Base-by-base conservation (phyloP, 2,113 vertebrate species). In the Brevimyrus niger region DNA sequence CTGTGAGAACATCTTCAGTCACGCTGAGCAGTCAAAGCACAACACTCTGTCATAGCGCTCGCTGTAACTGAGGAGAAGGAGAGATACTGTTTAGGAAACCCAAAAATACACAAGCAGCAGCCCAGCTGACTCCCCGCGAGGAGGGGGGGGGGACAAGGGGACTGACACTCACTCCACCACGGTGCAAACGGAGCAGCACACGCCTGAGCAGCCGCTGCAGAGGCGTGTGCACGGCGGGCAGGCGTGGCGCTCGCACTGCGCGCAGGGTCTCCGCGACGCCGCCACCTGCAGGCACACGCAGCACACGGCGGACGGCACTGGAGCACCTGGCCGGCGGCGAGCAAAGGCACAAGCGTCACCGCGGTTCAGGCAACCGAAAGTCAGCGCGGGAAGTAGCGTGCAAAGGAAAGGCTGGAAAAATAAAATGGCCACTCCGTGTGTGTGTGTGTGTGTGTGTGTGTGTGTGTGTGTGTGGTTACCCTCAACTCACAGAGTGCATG, bases 161-260 rank as follows among this genome's bases (percentile, higher is more conserved):
- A 11, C n/a, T 44, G 50, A 73, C 42, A 93, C 94, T 94, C 91
- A 96, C 96, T 96, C 96, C 44, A 93, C 93, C 42, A 94, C 88
- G 3, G 95, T 93, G 92, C 96, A 96, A 83, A 96, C 83, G 0
- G 95, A 96, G 93, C 96, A 96, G 93, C 94, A 96, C 89, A 61
- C 85, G 86, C 91, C 90, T 88, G 91, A 94, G 90, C 96, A 96
- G 92, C 89, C 90, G 80, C 91, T 94, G 90, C 96, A 96, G 86
- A 94, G 93, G 1, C 92, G 93, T 13, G 91, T 93, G 88, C 96
- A 96, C 88, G 94, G 90, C 31, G 92, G 88, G 88, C 96, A 96
- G 55, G 80, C 90, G 0, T 51, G 91, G 1, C 95, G 94, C n/a
- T 96, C 96, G 19, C 96, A 96, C 80, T 94, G 95, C 21, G 92